Conservation (phyloP, 2,797 vertebrate genomes). For the Coregonus suidteri region DNA sequence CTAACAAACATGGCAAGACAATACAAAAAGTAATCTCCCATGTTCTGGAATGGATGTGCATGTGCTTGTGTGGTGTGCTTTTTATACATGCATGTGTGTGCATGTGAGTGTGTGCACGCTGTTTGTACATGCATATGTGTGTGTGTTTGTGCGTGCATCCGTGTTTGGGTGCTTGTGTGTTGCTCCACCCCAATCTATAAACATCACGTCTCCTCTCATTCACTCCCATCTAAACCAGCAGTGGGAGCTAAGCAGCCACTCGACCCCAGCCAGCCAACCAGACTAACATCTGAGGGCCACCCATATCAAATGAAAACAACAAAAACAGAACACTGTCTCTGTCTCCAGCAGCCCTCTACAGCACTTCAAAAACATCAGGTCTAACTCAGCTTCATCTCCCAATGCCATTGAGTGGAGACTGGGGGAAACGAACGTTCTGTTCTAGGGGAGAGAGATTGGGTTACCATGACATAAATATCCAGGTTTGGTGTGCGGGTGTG, state of each 20-base stretch:
- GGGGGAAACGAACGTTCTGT: conserved; percentile 30
- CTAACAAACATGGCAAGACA: too few species aligned
- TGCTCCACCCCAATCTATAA: conserved; percentile 44
- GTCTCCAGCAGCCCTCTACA: conserved; percentile 32
- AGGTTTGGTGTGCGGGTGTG: conserved; percentile 48
- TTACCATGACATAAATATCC: conserved; percentile 68
- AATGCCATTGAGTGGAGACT: conserved; percentile 50
- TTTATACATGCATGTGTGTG: conserved; percentile 44
- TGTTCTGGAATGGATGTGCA: too few species aligned
- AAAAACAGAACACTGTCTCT: conserved; percentile 50
- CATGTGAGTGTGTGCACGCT: conserved; percentile 13
- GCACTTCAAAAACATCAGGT: conserved; percentile 48
- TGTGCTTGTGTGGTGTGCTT: background rate
- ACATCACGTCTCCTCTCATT: conserved; percentile 48
- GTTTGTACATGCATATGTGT: conserved; percentile 20
- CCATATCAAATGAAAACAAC: conserved; percentile 51
- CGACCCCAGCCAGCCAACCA: background rate
- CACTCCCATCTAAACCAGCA: conserved; percentile 27
- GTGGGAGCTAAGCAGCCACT: conserved; percentile 39
- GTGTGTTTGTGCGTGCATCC: conserved; percentile 35
- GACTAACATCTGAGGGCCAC: conserved; percentile 24
- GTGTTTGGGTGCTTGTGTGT: conserved; percentile 1
- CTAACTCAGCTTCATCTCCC: conserved; percentile 22
- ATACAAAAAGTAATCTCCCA: too few species aligned
- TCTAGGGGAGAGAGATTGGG: conserved; percentile 55